phyloP scores from a whole-genome alignment of 2,113 vertebrate species.

The Lophotis ruficrista region DNA sequence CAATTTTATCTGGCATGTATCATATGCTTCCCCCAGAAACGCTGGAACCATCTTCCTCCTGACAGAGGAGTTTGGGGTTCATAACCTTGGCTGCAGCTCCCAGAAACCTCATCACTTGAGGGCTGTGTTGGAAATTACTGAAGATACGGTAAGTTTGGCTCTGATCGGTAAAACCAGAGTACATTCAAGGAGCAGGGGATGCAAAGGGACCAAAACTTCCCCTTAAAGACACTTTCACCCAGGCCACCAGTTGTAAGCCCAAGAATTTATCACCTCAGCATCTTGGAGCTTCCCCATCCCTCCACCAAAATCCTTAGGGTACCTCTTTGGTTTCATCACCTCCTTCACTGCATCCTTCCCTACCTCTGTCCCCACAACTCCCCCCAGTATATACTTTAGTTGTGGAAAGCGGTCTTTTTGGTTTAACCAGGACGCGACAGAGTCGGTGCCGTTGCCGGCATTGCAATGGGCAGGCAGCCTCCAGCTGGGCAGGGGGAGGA shows the following conservation, averaged over 20 bases:
- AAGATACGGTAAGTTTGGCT: not conserved
- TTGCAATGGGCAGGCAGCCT: not conserved
- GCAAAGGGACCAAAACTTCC: not conserved
- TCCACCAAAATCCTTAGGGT: not conserved
- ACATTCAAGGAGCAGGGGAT: not conserved
- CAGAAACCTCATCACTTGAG: not conserved
- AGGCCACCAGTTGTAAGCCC: not conserved
- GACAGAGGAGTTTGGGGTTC: not conserved
- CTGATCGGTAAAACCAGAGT: not conserved
- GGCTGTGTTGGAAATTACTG: not conserved
- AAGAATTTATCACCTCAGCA: not conserved
- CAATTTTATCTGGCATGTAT: conserved; percentile 9
- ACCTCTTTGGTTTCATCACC: fast-evolving
- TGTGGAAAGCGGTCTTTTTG: not conserved
- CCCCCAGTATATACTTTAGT: not conserved
- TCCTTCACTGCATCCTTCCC: not conserved
- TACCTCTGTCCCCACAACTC: not conserved
- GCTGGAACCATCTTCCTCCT: not conserved
- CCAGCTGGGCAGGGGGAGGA: not conserved
- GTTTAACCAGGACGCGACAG: not conserved
- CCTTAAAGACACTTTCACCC: not conserved
- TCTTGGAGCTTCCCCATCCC: not conserved
- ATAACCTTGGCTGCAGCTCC: not conserved
- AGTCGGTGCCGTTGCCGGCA: fast-evolving
- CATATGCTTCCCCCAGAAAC: not conserved